Evolutionary conservation across 2,888 invertebrate genomes (phyloP), one percentile per base, ranked within the genome.

Genomic region (Temnothorax unifasciatus): DNA sequence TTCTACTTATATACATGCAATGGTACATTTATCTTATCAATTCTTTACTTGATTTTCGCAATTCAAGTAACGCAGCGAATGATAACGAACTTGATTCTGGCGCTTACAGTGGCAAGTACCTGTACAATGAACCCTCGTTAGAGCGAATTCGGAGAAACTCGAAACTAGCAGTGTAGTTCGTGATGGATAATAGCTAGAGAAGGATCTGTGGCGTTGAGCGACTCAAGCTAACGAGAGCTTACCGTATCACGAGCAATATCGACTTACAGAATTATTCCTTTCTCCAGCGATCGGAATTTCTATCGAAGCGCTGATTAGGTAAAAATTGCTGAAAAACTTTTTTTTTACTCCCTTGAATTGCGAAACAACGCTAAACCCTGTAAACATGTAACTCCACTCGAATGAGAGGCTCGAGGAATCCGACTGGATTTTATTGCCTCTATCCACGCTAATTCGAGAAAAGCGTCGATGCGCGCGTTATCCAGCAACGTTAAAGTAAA

Each of bases 281-380:
- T 5, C 47, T 18, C 2, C 13, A 41, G 18, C 57, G 47, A 79
- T 77, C n/a, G 25, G 15, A 25, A 29, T 71, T 79, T 79, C 34
- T 15, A 38, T 59, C 18, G 13, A 13, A 25, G 3, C 29, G 57
- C 29, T 25, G 34, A 79, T 59, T 41, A 71, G 11, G n/a, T 25
- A 44, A 71, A 13, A 50, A 79, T 59, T 69, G 47, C 25, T 38
- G 79, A 63, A 21, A 21, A 44, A 41, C 41, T 52, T 47, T 15
- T 66, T 63, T 52, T 57, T 82, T 75, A 83, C 29, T 66, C 74
- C 29, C 68, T 71, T 73, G 85, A 87, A 74, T 85, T 84, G 85
- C 87, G 86, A 86, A 81, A 82, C 61, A 82, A 85, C 85, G 59
- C 82, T 85, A 85, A 91, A 90, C 90, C 90, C 90, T 90, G 90